phyloP scores from a whole-genome alignment of 2,113 vertebrate genomes.

The Pyxicephalus adspersus region DNA sequence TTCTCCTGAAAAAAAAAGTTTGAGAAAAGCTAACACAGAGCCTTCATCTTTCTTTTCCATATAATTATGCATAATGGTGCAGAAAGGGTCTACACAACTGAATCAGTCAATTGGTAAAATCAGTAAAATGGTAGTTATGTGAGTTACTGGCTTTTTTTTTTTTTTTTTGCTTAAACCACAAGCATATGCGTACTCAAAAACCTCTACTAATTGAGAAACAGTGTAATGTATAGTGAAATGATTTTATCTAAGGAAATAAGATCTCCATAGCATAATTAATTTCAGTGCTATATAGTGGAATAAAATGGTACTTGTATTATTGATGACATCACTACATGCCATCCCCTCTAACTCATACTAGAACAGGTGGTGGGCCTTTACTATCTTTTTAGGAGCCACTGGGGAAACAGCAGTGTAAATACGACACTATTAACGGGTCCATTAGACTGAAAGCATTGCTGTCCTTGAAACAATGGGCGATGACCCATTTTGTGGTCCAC shows the following conservation, averaged over 20 bases:
- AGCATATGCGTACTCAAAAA: neutral
- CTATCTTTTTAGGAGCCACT: neutral
- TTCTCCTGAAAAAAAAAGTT: too few relatives aligned
- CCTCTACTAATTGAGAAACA: neutral
- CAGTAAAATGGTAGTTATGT: neutral
- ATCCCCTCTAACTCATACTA: conserved; percentile 13
- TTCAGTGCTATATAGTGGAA: conserved; percentile 3
- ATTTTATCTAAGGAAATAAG: neutral
- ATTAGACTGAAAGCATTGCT: too few relatives aligned
- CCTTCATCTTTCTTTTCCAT: too few relatives aligned
- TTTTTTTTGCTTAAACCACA: neutral
- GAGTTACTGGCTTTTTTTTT: neutral
- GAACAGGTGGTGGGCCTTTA: conserved; percentile 24
- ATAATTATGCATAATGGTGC: too few relatives aligned
- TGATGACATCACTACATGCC: conserved; percentile 38
- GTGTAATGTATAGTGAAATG: neutral
- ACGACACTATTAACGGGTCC: neutral
- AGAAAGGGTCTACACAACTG: too few relatives aligned
- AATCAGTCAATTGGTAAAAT: neutral
- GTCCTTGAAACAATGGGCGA: too few relatives aligned
- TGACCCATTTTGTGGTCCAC: too few relatives aligned
- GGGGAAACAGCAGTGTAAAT: neutral
- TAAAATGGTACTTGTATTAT: conserved; percentile 6
- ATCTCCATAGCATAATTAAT: conserved; percentile 36
- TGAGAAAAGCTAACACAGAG: too few relatives aligned